Base-by-base conservation (phyloP, 1,140 invertebrate species). In the Anoplophora glabripennis region DNA sequence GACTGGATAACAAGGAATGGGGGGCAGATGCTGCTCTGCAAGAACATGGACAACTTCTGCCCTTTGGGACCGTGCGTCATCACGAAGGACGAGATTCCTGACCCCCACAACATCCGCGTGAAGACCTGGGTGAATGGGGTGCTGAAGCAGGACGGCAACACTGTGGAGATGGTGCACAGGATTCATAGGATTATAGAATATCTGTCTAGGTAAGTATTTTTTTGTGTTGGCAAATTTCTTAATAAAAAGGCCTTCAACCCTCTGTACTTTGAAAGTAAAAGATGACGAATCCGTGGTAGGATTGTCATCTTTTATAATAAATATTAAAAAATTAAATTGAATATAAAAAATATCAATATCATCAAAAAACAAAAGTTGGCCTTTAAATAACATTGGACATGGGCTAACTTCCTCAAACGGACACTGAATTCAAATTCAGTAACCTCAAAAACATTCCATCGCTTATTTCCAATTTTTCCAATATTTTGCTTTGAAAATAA, bases 1-100 rank as follows among this genome's bases (percentile, higher is more conserved):
- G 86, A 80, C 76, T 88, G 79, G 87, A 84, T 85, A 72, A 85
- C 73, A 70, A 79, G 79, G 38, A 88, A 88, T 71, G 85, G 59
- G 1, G 62, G 60, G 9, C 58, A 67, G 18, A 57, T 56, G 17
- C 17, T 67, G n/a, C 35, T 88, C 12, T 85, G 84, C 7, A 87
- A 83, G 66, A 77, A 78, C 4, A 86, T 88, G 84, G 86, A 88
- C 59, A 80, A 76, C 14, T 82, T 88, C 77, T 82, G 86, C 74
- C 84, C 87, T 53, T 57, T 83, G 68, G 78, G 86, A 67, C 76
- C 86, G 7, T 80, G 78, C 10, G 79, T 89, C 14, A 80, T 87
- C 0, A 83, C 81, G 0, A 85, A 83, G 64, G 84, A 86, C 59
- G 78, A 80, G 15, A 65, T 88, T 41, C 38, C 52, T 35, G 83